Percentiles rank a stretch among this genome's conserved stretches.
Conservation (phyloP, 2,888 invertebrate species). For the Phaedon cochleariae region DNA sequence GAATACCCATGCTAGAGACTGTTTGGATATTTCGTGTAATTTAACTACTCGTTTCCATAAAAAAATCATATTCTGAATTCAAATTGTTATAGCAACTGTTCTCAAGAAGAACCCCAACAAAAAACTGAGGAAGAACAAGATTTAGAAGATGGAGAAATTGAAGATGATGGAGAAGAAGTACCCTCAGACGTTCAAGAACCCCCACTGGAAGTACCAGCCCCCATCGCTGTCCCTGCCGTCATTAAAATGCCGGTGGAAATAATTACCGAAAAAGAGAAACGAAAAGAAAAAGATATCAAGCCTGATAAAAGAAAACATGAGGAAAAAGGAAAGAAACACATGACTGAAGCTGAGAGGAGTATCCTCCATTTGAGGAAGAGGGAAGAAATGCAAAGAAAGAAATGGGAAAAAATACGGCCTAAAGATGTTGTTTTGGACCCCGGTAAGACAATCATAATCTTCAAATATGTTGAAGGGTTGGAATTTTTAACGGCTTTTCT, state of each 20-base stretch:
- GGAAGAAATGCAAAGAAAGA: conserved; percentile 58
- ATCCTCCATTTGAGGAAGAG: conserved; percentile 59
- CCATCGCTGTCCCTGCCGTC: background rate
- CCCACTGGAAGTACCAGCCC: conserved; percentile 15
- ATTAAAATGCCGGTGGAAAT: conserved; percentile 12
- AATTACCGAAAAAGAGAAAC: conserved; percentile 34
- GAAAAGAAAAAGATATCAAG: conserved; percentile 34
- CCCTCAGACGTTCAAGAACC: conserved; percentile 26
- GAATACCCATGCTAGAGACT: too few relatives aligned
- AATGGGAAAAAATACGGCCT: conserved; percentile 55
- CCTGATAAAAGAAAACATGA: conserved; percentile 46
- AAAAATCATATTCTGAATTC: background rate
- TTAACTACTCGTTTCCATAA: background rate
- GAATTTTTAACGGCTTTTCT: too few relatives aligned
- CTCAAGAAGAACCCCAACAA: conserved; percentile 36
- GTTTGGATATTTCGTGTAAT: background rate
- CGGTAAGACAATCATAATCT: conserved; percentile 28
- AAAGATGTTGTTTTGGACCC: conserved; percentile 47
- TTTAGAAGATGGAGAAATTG: conserved; percentile 89
- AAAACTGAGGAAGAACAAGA: conserved; percentile 67
- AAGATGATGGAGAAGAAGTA: conserved; percentile 70
- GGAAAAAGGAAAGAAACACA: conserved; percentile 53
- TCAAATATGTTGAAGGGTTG: too few relatives aligned
- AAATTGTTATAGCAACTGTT: conserved; percentile 34
- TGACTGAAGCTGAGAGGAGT: conserved; percentile 62